phyloP scores from a whole-genome alignment of 1,140 invertebrate species.

The Anoplolepis gracilipes region DNA sequence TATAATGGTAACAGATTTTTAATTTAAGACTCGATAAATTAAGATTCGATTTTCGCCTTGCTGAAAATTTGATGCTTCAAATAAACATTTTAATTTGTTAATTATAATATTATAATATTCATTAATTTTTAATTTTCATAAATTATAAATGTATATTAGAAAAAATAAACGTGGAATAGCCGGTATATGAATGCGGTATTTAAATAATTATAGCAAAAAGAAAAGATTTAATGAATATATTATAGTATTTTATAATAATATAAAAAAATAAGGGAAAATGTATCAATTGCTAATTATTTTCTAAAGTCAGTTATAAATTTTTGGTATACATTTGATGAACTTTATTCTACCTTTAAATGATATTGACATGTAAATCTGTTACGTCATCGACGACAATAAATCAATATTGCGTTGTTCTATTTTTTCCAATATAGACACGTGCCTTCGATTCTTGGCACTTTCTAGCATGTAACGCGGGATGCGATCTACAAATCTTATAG shows the following conservation, averaged over 20 bases:
- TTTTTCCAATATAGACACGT: constrained; percentile 61
- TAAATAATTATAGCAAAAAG: background rate
- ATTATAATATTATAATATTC: background rate
- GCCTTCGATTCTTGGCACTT: constrained; percentile 64
- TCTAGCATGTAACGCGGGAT: constrained; percentile 54
- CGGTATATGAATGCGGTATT: background rate
- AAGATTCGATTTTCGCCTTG: too few relatives aligned
- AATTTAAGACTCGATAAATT: too few relatives aligned
- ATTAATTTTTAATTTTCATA: too few relatives aligned
- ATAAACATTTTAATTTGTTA: background rate
- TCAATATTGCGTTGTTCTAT: constrained; percentile 65
- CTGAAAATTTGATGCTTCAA: too few relatives aligned
- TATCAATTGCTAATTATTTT: background rate
- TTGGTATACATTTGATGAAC: background rate
- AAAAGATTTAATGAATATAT: background rate
- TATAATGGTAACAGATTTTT: too few relatives aligned
- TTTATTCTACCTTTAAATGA: background rate
- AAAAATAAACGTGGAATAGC: background rate
- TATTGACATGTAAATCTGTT: constrained; percentile 29
- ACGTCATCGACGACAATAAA: constrained; percentile 68
- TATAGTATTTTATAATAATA: background rate
- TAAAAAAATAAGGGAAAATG: background rate
- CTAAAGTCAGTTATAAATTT: background rate
- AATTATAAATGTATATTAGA: background rate
- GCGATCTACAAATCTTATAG: constrained; percentile 41